Base-by-base conservation (phyloP, 2,888 invertebrate species). In the Cerastis leucographa region DNA sequence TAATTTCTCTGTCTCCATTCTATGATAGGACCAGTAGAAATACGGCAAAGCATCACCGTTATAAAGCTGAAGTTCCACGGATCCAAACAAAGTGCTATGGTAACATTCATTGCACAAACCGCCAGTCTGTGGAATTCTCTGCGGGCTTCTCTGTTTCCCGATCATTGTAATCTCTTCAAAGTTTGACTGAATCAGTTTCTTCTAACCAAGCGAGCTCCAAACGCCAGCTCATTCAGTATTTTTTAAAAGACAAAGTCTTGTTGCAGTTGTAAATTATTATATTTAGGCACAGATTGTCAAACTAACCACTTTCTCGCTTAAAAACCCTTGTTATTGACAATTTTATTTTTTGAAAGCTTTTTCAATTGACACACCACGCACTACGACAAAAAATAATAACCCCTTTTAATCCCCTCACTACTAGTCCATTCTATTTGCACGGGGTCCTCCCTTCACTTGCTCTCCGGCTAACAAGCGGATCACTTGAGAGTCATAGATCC, bases 401-500 rank as follows among this genome's bases (percentile, higher is more conserved):
- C 74, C 54, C 14, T 61, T 79, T 19, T 12, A 70, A 71, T 59
- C 40, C 64, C 61, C 51, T 54, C 49, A 44, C 17, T 40, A 9
- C 2, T 40, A 9, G 49, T 29, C 19, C 54, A 35, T 54, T 83
- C 29, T 65, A 40, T 71, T 46, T 51, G 42, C 0, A 14, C 51
- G 19, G n/a, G 44, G 25, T 11, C 6, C 42, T 49, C 49, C 76
- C 76, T n/a, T 65, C 69, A 12, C 59, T 54, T 19, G 59, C 81
- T 67, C 84, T 85, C 51, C 67, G 74, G 22, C 49, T 85, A 79
- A 74, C 86, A 78, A 86, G 75, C 78, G 12, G 70, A 74, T 51
- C 78, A 59, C 62, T 84, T 29, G 73, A 87, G 79, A 44, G 75
- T 42, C 76, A 85, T 86, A 68, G 85, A 88, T 86, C 56, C 73